These are phyloP conservation scores for Melanotaenia duboulayi DNA, from an alignment of 2,113 vertebrate genomes.

Conservation along the genomic window DNA sequence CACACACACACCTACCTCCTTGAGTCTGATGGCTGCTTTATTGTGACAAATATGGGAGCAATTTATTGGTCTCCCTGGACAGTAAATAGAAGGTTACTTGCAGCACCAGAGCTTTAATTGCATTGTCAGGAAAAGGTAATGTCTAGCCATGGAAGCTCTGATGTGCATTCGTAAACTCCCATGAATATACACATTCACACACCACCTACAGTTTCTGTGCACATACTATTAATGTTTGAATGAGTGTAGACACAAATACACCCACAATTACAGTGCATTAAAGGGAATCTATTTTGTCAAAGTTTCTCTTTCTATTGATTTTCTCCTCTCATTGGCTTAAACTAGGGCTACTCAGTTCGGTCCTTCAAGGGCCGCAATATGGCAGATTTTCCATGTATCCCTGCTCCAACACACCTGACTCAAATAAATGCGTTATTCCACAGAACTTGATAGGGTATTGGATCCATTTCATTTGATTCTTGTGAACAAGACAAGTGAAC, in stretches of 20 bases:
- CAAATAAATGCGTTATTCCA: too few species aligned
- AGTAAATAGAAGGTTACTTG: constrained; percentile 80
- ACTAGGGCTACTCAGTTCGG: too few species aligned
- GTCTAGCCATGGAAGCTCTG: constrained; percentile 58
- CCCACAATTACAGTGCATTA: constrained; percentile 1
- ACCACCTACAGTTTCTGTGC: constrained; percentile 33
- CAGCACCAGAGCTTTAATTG: constrained; percentile 79
- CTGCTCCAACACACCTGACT: too few species aligned
- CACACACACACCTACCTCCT: constrained; percentile 65
- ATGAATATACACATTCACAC: constrained; percentile 42
- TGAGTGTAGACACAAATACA: constrained; percentile 5
- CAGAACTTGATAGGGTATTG: too few species aligned
- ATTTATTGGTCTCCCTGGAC: constrained; percentile 80
- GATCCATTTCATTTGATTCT: too few species aligned
- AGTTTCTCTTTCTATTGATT: constrained; percentile 47
- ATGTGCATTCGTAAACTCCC: constrained; percentile 52
- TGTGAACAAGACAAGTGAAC: too few species aligned
- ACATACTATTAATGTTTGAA: constrained; percentile 11
- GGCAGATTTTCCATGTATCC: too few species aligned
- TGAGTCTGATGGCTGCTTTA: constrained; percentile 76
- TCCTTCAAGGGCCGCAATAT: too few species aligned
- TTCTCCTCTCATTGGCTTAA: constrained; percentile 38
- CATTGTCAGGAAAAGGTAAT: constrained; percentile 75
- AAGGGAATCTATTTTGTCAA: constrained; percentile 66
- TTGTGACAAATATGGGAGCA: constrained; percentile 79